These are phyloP conservation scores for Arothron firmamentum DNA, from an alignment of 2,113 vertebrate genomes.

Conservation along the genomic window DNA sequence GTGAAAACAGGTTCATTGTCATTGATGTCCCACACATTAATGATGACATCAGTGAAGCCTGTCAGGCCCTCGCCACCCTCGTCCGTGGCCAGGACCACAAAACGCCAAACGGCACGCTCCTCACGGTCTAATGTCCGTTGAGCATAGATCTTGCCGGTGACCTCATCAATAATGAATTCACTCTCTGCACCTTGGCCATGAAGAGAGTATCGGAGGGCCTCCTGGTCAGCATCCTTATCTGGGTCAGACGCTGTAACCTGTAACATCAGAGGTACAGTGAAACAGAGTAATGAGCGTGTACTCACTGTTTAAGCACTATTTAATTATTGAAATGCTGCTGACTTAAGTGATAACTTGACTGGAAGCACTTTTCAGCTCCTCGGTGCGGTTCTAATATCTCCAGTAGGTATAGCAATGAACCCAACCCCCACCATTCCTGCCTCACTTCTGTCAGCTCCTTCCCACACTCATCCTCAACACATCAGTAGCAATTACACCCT, in stretches of 20 bases:
- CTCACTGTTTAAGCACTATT: slow-evolving; percentile 15
- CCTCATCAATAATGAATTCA: slow-evolving; percentile 85
- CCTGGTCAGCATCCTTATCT: slow-evolving; percentile 79
- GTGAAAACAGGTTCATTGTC: slow-evolving; percentile 81
- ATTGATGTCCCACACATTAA: slow-evolving; percentile 88
- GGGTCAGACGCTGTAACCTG: slow-evolving; percentile 86
- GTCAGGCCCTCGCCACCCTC: slow-evolving; percentile 88
- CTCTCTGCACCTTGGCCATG: slow-evolving; percentile 85
- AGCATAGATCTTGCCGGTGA: slow-evolving; percentile 83
- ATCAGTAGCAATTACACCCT: slow-evolving; percentile 35
- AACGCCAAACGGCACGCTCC: slow-evolving; percentile 83
- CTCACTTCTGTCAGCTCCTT: slow-evolving; percentile 13
- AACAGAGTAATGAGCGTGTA: slow-evolving; percentile 10
- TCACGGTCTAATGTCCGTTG: slow-evolving; percentile 82
- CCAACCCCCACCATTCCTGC: background rate
- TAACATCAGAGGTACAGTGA: slow-evolving; percentile 40
- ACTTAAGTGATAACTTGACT: slow-evolving; percentile 29
- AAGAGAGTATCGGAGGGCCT: slow-evolving; percentile 83
- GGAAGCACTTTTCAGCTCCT: slow-evolving; percentile 23
- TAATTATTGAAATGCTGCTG: slow-evolving; percentile 50
- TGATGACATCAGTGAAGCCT: slow-evolving; percentile 88
- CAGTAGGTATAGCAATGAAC: slow-evolving; percentile 14
- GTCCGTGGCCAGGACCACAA: slow-evolving; percentile 85
- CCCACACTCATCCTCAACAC: slow-evolving; percentile 33
- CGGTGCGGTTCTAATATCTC: slow-evolving; percentile 9